Base-by-base conservation (phyloP, 2,797 vertebrate species). In the Geotrypetes seraphini region DNA sequence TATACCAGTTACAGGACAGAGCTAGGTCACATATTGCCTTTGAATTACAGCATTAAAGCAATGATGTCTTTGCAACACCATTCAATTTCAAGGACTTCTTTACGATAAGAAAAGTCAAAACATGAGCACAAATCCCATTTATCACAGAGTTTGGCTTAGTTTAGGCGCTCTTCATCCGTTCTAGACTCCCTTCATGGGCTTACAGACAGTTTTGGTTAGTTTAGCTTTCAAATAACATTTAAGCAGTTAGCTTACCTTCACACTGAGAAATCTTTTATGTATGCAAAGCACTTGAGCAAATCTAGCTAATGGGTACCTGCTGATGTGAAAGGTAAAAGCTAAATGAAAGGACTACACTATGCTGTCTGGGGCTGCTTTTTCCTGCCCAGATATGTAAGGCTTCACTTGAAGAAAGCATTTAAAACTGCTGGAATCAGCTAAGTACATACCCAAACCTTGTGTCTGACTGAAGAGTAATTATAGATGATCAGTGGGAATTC, bases 171-270 rank as follows among this genome's bases (percentile, higher is more conserved):
- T 25, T 28, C 16, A 22, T 3, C 17, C 9, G 23, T 10, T 9
- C 26, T 52, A 49, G 38, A 28, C 19, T 28, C 8, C 3, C 15
- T 7, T 50, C 10, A 8, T 20, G 14, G 21, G 10, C 29, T 10
- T 19, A 50, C 28, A 19, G 15, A 22, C 41, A 51, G 36, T 41
- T 20, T 16, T 10, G 32, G 6, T 12, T 40, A 22, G 25, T 7
- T 15, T 33, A 23, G 12, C 4, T 9, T 21, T 22, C 31, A 24
- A 0, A 17, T 19, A 12, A 20, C 23, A 44, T 15, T 19, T 39
- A 42, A 45, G 12, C 22, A 23, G 31, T 39, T 14, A 42, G 16
- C 21, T n/a, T 48, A 25, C 16, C 10, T 43, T 55, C 12, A n/a
- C 19, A 17, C 14, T 27, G 33, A 57, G 3, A 1, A 31, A 16